Conservation (phyloP, 2,113 vertebrate species). For the Leiothrix lutea region DNA sequence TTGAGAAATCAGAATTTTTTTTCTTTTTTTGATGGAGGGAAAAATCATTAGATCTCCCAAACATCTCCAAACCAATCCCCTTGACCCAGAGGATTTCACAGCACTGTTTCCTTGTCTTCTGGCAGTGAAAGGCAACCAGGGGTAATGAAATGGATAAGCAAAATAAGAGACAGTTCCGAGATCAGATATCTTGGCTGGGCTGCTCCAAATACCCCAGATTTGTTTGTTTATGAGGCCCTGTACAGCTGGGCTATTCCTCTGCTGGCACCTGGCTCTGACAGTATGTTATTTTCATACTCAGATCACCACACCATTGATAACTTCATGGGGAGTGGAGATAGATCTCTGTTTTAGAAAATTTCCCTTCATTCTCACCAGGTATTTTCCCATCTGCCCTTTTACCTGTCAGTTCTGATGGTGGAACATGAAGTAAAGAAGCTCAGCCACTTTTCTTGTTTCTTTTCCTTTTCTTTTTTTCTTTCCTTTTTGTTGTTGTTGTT, state of each 20-base stretch:
- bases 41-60: background rate
- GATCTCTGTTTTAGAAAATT: constrained; percentile 10
- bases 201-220: background rate
- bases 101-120: constrained; percentile 3
- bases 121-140: background rate
- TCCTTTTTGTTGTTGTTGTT: too few species aligned
- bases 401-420: background rate
- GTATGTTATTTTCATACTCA: background rate
- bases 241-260: background rate
- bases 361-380: constrained; percentile 30
- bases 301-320: constrained; percentile 17
- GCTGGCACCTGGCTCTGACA: background rate
- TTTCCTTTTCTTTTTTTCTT: accelerated
- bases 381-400: constrained; percentile 27
- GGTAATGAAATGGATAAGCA: constrained; percentile 4
- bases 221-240: background rate
- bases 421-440: background rate
- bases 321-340: background rate
- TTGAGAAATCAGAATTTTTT: background rate
- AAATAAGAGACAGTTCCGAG: background rate
- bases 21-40: background rate
- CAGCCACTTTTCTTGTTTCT: background rate
- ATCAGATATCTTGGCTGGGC: background rate
- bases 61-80: background rate
- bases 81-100: constrained; percentile 6